phyloP scores from a whole-genome alignment of 2,797 vertebrate species.

The Sebastes minor region DNA sequence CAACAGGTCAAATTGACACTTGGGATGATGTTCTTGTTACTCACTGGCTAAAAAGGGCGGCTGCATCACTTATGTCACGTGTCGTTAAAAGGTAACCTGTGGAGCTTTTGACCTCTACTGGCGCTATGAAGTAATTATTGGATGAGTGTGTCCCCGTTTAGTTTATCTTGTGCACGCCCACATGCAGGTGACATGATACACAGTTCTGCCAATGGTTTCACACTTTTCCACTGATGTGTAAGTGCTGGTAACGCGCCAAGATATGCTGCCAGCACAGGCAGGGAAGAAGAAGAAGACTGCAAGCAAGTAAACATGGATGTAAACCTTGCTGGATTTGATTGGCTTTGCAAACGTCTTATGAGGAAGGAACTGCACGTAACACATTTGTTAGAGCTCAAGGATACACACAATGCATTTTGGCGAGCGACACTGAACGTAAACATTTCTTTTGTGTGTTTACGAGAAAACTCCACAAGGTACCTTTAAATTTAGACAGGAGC shows the following conservation, averaged over 20 bases:
- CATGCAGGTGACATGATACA: not conserved
- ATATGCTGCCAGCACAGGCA: not conserved
- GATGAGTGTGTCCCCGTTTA: not conserved
- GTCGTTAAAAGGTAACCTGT: not conserved
- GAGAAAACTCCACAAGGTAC: not conserved
- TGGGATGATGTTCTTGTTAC: not conserved
- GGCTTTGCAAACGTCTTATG: not conserved
- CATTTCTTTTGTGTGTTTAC: not conserved
- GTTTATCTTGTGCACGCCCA: not conserved
- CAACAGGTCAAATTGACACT: not conserved
- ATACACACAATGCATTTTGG: not conserved
- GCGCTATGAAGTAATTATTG: not conserved
- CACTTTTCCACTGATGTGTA: not conserved
- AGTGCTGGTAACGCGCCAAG: not conserved
- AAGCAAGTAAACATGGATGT: not conserved
- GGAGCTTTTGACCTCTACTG: not conserved
- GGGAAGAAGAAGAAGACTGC: not conserved
- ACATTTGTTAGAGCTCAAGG: not conserved
- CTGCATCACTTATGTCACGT: not conserved
- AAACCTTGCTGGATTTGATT: not conserved
- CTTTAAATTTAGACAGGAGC: not conserved
- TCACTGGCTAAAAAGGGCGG: not conserved
- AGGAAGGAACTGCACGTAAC: not conserved
- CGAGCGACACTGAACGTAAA: fast-evolving
- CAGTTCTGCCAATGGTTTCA: not conserved